Evolutionary conservation across 2,797 vertebrate genomes (phyloP).

Genomic region (Serranus cabrilla): DNA sequence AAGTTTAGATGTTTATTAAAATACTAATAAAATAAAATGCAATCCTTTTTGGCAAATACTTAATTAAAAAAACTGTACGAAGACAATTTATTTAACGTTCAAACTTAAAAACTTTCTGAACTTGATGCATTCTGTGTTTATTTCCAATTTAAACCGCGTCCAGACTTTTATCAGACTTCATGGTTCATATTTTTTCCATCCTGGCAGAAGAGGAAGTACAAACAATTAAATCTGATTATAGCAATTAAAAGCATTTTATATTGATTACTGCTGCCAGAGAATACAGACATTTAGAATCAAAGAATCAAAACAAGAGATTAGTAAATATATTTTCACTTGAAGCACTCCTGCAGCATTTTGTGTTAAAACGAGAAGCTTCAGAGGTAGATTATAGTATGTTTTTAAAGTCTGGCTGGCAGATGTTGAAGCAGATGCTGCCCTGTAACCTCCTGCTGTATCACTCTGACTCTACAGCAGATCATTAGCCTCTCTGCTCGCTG

Average conservation of each 20-base stretch:
- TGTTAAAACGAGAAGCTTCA: not conserved
- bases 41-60: no score
- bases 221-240: not conserved
- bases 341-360: not conserved
- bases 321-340: not conserved
- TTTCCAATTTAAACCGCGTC: no score
- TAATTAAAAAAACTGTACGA: no score
- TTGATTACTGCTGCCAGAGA: slow-evolving; percentile 4
- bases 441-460: slow-evolving; percentile 17
- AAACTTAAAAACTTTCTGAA: no score
- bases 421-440: not conserved
- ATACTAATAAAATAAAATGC: no score
- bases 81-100: no score
- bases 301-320: not conserved
- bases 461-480: not conserved
- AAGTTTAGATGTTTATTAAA: no score
- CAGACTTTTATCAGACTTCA: no score
- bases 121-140: no score
- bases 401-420: not conserved
- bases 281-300: not conserved
- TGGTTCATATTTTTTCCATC: not conserved
- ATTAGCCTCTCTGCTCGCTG: not conserved
- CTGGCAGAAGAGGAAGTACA: not conserved
- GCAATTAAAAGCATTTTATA: not conserved
- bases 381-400: not conserved